Percentiles rank a stretch among this genome's conserved stretches.
These are phyloP conservation scores for Lepas anatifera DNA, from an alignment of 2,888 invertebrate species.

Conservation along the genomic window DNA sequence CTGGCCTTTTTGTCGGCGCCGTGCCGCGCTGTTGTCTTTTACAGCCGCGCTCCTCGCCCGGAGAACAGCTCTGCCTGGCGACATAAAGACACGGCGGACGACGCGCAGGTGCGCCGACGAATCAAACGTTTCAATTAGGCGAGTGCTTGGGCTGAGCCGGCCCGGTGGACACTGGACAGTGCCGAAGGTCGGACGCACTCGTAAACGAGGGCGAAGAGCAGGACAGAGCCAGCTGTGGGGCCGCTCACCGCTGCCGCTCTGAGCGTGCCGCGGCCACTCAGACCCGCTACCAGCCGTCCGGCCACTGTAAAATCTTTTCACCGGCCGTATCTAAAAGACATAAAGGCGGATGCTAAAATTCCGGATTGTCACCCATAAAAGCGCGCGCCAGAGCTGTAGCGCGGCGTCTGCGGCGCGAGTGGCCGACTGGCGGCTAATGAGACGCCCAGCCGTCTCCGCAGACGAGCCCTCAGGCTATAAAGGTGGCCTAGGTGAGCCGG, in stretches of 20 bases:
- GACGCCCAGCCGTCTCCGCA: background rate
- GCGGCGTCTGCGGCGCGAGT: too few relatives aligned
- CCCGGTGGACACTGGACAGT: background rate
- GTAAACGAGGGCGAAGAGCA: background rate
- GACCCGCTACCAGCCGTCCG: background rate
- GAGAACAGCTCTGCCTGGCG: too few relatives aligned
- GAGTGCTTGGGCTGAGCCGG: background rate
- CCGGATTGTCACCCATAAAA: conserved; percentile 12
- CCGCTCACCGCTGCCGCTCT: background rate
- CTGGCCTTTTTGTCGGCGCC: background rate
- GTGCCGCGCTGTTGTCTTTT: background rate
- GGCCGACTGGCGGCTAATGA: background rate
- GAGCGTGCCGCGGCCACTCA: background rate
- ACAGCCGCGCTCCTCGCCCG: background rate
- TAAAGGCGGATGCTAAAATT: conserved; percentile 7
- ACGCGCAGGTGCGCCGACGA: background rate
- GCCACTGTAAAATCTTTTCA: conserved; percentile 3
- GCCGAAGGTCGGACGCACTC: background rate
- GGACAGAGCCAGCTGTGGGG: background rate
- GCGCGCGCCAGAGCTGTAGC: too few relatives aligned
- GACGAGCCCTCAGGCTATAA: background rate
- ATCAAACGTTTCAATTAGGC: conserved; percentile 7
- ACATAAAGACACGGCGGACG: conserved; percentile 1
- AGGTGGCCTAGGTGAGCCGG: background rate
- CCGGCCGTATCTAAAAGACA: conserved; percentile 1